phyloP scores from a whole-genome alignment of 2,113 vertebrate genomes.

The Chaetops frenatus region DNA sequence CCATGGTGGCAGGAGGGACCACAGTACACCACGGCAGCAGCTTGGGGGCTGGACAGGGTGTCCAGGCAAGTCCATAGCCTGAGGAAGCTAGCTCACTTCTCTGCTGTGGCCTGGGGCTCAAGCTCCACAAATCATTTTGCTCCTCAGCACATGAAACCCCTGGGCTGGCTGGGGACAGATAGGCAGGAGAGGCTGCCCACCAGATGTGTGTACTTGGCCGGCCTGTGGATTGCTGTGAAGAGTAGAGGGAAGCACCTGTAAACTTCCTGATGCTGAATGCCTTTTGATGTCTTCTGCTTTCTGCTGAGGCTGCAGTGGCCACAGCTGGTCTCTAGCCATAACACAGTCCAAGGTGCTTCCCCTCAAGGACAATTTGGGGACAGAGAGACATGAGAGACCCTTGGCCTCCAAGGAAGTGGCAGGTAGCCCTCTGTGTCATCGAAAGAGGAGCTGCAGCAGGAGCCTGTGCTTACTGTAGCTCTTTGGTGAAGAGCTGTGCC shows the following conservation, averaged over 20 bases:
- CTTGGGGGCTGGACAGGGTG: neutral
- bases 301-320: neutral
- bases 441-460: neutral
- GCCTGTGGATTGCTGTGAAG: neutral
- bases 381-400: neutral
- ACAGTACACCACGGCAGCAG: neutral
- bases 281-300: neutral
- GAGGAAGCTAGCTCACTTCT: neutral
- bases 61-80: neutral
- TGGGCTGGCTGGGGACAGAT: no score
- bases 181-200: accelerated
- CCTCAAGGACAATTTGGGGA: accelerated
- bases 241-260: neutral
- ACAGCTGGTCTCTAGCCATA: neutral
- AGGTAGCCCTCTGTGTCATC: neutral
- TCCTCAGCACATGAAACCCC: neutral
- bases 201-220: neutral
- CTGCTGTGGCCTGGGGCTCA: neutral
- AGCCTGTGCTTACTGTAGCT: neutral
- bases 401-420: neutral
- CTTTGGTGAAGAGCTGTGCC: neutral
- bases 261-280: neutral
- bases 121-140: neutral
- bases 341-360: neutral
- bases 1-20: neutral